Base-by-base conservation (phyloP, 2,113 vertebrate genomes). In the Thamnophis sirtalis region DNA sequence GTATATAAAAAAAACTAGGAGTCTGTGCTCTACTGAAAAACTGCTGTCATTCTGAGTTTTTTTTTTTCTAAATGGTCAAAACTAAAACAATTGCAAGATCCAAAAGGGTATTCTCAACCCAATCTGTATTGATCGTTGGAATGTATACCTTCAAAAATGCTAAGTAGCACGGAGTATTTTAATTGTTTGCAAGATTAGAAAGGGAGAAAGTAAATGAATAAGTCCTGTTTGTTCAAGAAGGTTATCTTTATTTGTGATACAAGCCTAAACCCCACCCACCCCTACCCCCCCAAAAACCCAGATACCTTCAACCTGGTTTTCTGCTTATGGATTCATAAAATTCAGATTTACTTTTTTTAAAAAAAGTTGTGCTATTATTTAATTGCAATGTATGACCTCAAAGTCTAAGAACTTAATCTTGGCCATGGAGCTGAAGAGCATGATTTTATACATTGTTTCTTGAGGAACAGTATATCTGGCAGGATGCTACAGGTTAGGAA, bases 151-250 rank as follows among this genome's bases (percentile, higher is more conserved):
- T 84, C 56, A 0, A 84, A 60, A 54, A 5, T 5, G 0, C 17
- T 13, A 2, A 0, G 0, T 0, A 56, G 38, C 0, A 49, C 0
- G 38, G 2, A 4, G 15, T 0, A 19, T 0, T 10, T 21, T 26
- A 54, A 1, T 0, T 0, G 43, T 0, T 7, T 4, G 86, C 2
- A 0, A 15, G 50, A 90, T n/a, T 7, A 2, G 53, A 38, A 0
- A 0, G 3, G 0, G 3, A 0, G 1, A 49, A 1, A 1, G 0
- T 8, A 49, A 0, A 86, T 5, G 55, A 5, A 33, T 53, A 43
- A 33, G 2, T 0, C 6, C 33, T 0, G 0, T 9, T 19, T 15
- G 8, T 68, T 5, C 8, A 7, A 0, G 17, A 33, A 6, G 15
- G 0, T 0, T 1, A 1, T 5, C 28, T 3, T 11, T 49, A 22